Evolutionary conservation across 2,113 vertebrate genomes (phyloP).

Genomic region (Pelecanoides urinatrix): DNA sequence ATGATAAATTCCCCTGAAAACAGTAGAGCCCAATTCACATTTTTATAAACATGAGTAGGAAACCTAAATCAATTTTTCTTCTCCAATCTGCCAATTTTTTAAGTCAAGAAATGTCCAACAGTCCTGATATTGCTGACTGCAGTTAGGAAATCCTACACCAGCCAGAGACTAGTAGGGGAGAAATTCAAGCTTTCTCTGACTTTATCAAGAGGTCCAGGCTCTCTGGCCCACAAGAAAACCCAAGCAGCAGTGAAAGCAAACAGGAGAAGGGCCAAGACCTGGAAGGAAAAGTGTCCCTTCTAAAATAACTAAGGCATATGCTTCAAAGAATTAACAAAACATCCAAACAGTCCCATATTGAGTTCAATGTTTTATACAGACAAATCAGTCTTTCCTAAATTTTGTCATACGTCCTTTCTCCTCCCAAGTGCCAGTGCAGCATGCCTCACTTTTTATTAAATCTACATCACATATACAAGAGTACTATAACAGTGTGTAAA

Average conservation of each 20-base stretch:
- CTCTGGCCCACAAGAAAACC: background rate
- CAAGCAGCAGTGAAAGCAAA: background rate
- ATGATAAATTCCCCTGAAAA: background rate
- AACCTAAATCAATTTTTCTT: background rate
- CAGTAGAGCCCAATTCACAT: background rate
- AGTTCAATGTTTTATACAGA: background rate
- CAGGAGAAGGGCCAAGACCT: background rate
- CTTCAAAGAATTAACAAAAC: background rate
- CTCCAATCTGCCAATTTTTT: background rate
- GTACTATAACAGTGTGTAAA: background rate
- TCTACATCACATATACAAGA: background rate
- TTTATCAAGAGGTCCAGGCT: background rate
- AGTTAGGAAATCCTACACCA: background rate
- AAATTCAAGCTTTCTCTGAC: background rate
- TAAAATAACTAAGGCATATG: background rate
- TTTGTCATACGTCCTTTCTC: background rate
- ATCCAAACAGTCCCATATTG: background rate
- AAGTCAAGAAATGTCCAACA: background rate
- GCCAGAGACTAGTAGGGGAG: background rate
- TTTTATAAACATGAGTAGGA: background rate
- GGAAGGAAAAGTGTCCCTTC: background rate
- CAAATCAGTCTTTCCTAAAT: background rate
- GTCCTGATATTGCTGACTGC: background rate
- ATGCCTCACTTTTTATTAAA: background rate
- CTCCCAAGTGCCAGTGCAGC: background rate